A percentile compares a stretch with the other conserved stretches of the same genome.
Evolutionary conservation across 2,888 invertebrate species (phyloP).

Genomic region (Hoplodrina blanda): DNA sequence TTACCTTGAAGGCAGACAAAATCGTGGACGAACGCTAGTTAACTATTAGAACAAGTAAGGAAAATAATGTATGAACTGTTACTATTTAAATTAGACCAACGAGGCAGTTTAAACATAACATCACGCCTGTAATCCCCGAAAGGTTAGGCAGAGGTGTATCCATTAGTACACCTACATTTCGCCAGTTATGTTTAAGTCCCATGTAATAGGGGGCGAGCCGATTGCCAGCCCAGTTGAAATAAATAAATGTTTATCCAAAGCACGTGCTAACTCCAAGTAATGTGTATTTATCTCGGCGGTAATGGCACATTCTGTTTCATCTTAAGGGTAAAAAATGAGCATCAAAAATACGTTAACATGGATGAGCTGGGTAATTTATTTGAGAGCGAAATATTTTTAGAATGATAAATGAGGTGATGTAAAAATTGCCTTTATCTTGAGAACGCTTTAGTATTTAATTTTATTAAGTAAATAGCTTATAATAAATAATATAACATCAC

Average conservation of each 20-base stretch:
- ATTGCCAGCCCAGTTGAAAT: not conserved
- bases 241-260: not conserved
- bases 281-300: not conserved
- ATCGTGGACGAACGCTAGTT: too few species aligned
- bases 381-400: conserved; percentile 19
- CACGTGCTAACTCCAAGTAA: not conserved
- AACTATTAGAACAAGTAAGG: too few species aligned
- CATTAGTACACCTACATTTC: too few species aligned
- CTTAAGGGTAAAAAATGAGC: conserved; percentile 16
- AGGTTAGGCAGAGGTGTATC: too few species aligned
- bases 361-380: conserved; percentile 26
- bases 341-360: conserved; percentile 28
- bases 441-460: not conserved
- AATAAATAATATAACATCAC: too few species aligned
- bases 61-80: too few species aligned
- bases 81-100: too few species aligned
- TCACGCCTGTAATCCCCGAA: too few species aligned
- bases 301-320: conserved; percentile 39
- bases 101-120: too few species aligned
- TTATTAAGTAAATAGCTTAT: not conserved
- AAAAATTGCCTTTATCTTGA: not conserved
- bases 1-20: too few species aligned
- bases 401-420: conserved; percentile 13
- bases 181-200: too few species aligned
- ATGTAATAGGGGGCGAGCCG: too few species aligned